Percentiles rank a stretch among this genome's conserved stretches.
Evolutionary conservation across 2,113 vertebrate species (phyloP).

Genomic region (Coryphaenoides rupestris): DNA sequence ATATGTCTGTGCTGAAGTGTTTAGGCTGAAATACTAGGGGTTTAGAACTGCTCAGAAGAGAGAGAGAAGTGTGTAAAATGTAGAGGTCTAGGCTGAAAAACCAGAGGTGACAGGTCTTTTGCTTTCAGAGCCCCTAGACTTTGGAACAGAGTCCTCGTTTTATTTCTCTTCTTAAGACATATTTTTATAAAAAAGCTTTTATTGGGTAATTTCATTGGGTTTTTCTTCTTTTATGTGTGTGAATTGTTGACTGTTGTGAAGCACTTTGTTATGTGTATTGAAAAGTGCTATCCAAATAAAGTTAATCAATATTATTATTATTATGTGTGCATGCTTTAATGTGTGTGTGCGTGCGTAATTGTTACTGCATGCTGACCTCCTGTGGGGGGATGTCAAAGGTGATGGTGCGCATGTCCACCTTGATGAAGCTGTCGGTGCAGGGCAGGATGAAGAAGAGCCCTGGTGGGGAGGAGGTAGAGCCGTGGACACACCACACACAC

Average conservation of each 20-base stretch:
- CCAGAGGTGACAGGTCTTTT: too few relatives aligned
- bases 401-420: slow-evolving; percentile 96
- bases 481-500: slow-evolving; percentile 37
- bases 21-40: neutral
- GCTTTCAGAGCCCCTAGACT: too few relatives aligned
- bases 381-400: slow-evolving; percentile 96
- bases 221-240: too few relatives aligned
- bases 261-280: too few relatives aligned
- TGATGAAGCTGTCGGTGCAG: slow-evolving; percentile 95
- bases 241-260: neutral
- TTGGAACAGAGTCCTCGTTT: too few relatives aligned
- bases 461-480: slow-evolving; percentile 66
- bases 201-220: neutral
- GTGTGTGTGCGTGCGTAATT: too few relatives aligned
- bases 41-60: too few relatives aligned
- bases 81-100: too few relatives aligned
- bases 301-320: neutral
- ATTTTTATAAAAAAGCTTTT: neutral
- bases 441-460: slow-evolving; percentile 92
- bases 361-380: slow-evolving; percentile 73
- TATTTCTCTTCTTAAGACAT: too few relatives aligned
- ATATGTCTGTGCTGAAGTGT: neutral
- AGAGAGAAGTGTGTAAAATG: too few relatives aligned
- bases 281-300: too few relatives aligned
- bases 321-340: neutral